Evolutionary conservation across 2,797 vertebrate species (phyloP), one percentile per base, ranked within the genome.

Genomic region (Sebastes kiyomatsui): DNA sequence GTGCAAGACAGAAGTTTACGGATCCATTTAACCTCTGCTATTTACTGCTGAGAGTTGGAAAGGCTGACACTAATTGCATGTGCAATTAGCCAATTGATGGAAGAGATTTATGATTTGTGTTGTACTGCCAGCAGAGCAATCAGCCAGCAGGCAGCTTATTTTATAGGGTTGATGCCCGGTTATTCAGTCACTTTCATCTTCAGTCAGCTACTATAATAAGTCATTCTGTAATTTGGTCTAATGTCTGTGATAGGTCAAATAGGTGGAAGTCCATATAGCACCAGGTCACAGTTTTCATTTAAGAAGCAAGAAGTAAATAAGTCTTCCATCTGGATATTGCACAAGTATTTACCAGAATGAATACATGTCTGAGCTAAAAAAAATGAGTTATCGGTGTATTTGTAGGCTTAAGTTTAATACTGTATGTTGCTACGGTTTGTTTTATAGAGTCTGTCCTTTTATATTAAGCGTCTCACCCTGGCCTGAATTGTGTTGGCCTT

Each of bases 1-100:
- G 22, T 66, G 38, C 28, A 70, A 77, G 75, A 55, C 52, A 61
- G 6, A 67, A 80, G 32, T 75, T 77, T 67, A 62, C 55, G 7
- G n/a, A 78, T 70, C 33, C 22, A 55, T 67, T 52, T 59, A 80
- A 67, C 54, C 6, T 67, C 28, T 46, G 62, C 33, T 33, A 38
- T 69, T 2, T 56, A 28, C 54, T 42, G 55, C 42, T 59, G 9
- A 38, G 65, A 64, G 42, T 65, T 16, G 12, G 22, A 35, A 52
- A 77, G 16, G 32, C 60, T 55, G 20, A 42, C 55, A 30, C 27
- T 58, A 64, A 75, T 38, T 67, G 35, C 1, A 72, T 68, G 18
- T 66, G 52, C 52, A 42, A 46, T 65, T 16, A 62, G 32, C 42
- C 9, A 12, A 8, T 55, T 61, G 35, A n/a, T 75, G 46, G 28